Evolutionary conservation across 2,888 invertebrate species (phyloP), one percentile per base, ranked within the genome.

Genomic region (Apamea sordens): DNA sequence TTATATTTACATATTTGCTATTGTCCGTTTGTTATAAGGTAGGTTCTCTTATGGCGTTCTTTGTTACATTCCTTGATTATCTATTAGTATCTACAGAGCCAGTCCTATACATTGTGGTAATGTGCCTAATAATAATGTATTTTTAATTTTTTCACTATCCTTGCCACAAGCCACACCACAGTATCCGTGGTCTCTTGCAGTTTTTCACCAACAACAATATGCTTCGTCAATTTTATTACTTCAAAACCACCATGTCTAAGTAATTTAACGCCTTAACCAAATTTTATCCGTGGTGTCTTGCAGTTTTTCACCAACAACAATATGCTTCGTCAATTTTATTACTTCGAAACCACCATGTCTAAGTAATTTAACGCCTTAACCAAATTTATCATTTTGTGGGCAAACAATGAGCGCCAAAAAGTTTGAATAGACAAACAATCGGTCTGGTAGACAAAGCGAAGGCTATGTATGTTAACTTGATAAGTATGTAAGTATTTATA

Each of bases 351-450:
- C 24, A 28, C 24, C 36, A 47, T 47, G 28, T n/a, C 36, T 21
- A 32, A 50, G 28, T 56, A 72, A 56, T 79, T 72, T 36, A 72
- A 56, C 24, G 71, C n/a, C 28, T 24, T 28, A 59, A 50, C 24
- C 47, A 70, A 61, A 73, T 47, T 56, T 47, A 28, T 56, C 18
- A 44, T 72, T 72, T 56, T 76, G 80, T 65, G 21, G 10, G 71
- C 69, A 74, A 72, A 76, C 47, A 76, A 80, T 36, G 72, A 41
- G 41, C 36, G 47, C 53, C 59, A 53, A 78, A 73, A 65, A 77
- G 59, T 76, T 59, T 65, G 59, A 63, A 53, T 69, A 59, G 59
- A 47, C 47, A 56, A 47, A 72, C 68, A 80, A 80, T 85, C 68
- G 15, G 7, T 32, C 53, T 4, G 32, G 11, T n/a, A 67, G 53